Evolutionary conservation across 2,113 vertebrate species (phyloP).

Genomic region (Oncorhynchus masou): DNA sequence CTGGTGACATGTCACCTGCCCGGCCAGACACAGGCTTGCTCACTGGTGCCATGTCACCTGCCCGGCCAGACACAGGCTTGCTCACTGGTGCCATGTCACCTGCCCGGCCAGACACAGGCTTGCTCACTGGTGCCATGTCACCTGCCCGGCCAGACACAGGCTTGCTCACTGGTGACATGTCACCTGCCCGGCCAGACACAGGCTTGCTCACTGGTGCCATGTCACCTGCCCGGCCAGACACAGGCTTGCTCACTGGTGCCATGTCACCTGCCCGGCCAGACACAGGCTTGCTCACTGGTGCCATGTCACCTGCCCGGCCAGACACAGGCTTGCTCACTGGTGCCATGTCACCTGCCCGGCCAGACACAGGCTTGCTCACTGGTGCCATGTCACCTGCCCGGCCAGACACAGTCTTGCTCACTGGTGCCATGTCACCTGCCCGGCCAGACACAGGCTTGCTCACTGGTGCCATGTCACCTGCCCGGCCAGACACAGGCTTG

Average conservation of each 20-base stretch:
- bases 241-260: conserved; percentile 3
- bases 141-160: conserved; percentile 7
- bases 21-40: conserved; percentile 3
- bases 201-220: conserved; percentile 3
- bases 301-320: conserved; percentile 35
- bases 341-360: conserved; percentile 35
- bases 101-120: conserved; percentile 9
- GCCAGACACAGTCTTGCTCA: no score
- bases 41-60: conserved; percentile 16
- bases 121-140: conserved; percentile 16
- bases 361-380: no score
- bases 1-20: conserved; percentile 18
- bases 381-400: conserved; percentile 35
- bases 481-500: conserved; percentile 3
- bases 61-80: conserved; percentile 6
- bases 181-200: conserved; percentile 15
- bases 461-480: conserved; percentile 38
- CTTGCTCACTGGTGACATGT: conserved; percentile 8
- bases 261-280: conserved; percentile 36
- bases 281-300: no score
- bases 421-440: conserved; percentile 35
- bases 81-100: conserved; percentile 16
- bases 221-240: conserved; percentile 19
- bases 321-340: no score
- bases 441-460: no score